phyloP scores from a whole-genome alignment of 92 coral and sea anemone genomes.

The Porites cylindrica region DNA sequence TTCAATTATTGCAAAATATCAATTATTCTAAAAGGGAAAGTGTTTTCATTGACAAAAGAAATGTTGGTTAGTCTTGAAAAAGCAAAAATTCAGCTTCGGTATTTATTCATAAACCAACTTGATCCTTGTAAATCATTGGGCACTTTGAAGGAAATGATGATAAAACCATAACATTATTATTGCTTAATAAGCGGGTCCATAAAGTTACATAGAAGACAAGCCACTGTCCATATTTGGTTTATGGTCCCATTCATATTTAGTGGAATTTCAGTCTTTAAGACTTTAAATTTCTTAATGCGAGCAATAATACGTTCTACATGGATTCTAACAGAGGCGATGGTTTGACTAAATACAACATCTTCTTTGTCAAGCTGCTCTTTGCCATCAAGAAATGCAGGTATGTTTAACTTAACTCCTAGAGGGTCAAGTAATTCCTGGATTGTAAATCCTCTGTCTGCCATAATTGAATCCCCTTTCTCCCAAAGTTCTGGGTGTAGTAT shows the following conservation, averaged over 20 bases:
- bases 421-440: conserved; percentile 32
- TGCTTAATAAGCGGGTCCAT: too few species aligned
- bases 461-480: too few species aligned
- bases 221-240: conserved; percentile 6
- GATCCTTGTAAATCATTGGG: too few species aligned
- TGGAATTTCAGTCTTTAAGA: conserved; percentile 31
- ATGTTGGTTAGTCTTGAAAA: too few species aligned
- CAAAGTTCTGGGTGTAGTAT: too few species aligned
- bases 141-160: too few species aligned
- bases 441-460: too few species aligned
- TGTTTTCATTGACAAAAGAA: conserved; percentile 11
- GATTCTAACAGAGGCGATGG: conserved; percentile 48
- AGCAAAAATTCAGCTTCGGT: too few species aligned
- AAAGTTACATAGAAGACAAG: too few species aligned
- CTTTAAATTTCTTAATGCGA: conserved; percentile 42
- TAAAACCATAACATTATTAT: too few species aligned
- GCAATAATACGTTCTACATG: conserved; percentile 43
- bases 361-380: conserved; percentile 36
- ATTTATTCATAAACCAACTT: too few species aligned
- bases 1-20: conserved; percentile 18
- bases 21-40: conserved; percentile 22
- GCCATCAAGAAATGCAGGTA: conserved; percentile 38
- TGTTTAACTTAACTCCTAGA: neutral
- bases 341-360: conserved; percentile 26
- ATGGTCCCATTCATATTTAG: conserved; percentile 30